Base-by-base conservation (phyloP, 1,140 invertebrate species). In the Lasioglossum albipes region DNA sequence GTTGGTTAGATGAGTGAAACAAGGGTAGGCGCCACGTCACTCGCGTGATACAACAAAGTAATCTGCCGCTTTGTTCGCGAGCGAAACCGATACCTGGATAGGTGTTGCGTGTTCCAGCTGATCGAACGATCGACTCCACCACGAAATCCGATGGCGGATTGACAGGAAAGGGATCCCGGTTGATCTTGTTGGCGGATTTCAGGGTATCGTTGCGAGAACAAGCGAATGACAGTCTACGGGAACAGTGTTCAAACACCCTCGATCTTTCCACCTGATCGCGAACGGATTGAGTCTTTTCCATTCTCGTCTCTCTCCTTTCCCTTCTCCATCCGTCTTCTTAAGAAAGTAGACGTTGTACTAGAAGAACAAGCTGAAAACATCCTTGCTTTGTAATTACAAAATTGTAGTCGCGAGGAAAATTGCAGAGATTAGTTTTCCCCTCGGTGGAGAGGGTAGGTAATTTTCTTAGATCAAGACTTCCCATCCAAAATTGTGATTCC, bases 41-140 rank as follows among this genome's bases (percentile, higher is more conserved):
- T 78, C 62, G 27, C 75, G 79, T 72, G 76, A 84, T 75, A 81
- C 76, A 83, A 72, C 82, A 83, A 84, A 84, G 76, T 76, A 83
- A 84, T 79, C 83, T 68, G 62, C 31, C 76, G 75, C 67, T 84
- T 75, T 62, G 61, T 75, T 84, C 72, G 61, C 52, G 45, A 27
- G 13, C 22, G 31, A 31, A 49, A 16, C 59, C 31, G 59, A 49
- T 42, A 36, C 31, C 18, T 5, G n/a, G 16, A 27, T 18, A 1
- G 20, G 9, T 5, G 13, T 9, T 45, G 36, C 2, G 18, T 18
- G 22, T 31, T 52, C 42, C n/a, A 6, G n/a, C 36, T n/a, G 72
- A 75, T 75, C 61, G 61, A 36, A 65, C 72, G 45, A 65, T 65
- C 61, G 61, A 65, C 61, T 31, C 4, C 16, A 10, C 71, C 16